These are phyloP conservation scores for Leptopilina clavipes DNA, from an alignment of 1,140 invertebrate genomes.

Conservation along the genomic window DNA sequence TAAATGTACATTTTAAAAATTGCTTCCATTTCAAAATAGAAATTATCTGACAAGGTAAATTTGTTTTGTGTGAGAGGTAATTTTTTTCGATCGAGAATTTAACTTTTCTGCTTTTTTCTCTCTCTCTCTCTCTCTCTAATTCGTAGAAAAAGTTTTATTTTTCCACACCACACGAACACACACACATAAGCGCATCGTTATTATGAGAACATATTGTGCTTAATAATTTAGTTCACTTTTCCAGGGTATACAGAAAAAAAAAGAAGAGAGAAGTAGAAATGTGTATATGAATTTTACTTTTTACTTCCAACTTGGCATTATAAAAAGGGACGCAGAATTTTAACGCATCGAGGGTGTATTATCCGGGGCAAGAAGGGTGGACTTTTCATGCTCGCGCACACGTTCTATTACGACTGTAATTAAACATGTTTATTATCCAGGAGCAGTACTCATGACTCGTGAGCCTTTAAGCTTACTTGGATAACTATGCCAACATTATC, in stretches of 20 bases:
- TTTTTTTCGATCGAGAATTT: not conserved
- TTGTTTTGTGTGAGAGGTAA: not conserved
- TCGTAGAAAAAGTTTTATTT: conserved; percentile 12
- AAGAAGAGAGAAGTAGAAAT: not conserved
- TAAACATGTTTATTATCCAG: conserved; percentile 20
- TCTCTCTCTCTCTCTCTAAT: too few relatives aligned
- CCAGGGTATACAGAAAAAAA: not conserved
- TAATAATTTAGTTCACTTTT: conserved; percentile 20
- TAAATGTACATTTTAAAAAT: not conserved
- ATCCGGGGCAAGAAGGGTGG: conserved; percentile 4
- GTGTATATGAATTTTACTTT: conserved; percentile 5
- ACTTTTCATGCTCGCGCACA: conserved; percentile 6
- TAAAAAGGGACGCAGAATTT: conserved; percentile 2
- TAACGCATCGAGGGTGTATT: conserved; percentile 18
- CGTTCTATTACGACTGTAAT: conserved; percentile 19
- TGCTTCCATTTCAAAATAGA: not conserved
- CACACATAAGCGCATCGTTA: not conserved
- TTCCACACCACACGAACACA: too few relatives aligned
- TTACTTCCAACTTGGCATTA: not conserved
- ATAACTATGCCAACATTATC: conserved; percentile 19
- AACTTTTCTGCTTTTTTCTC: not conserved
- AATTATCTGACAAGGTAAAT: conserved; percentile 1
- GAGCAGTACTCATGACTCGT: conserved; percentile 4
- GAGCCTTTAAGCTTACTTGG: conserved; percentile 18
- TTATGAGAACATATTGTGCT: not conserved